Evolutionary conservation across 2,888 invertebrate genomes (phyloP), one percentile per base, ranked within the genome.

Genomic region (Polydrusus pterygomalis): DNA sequence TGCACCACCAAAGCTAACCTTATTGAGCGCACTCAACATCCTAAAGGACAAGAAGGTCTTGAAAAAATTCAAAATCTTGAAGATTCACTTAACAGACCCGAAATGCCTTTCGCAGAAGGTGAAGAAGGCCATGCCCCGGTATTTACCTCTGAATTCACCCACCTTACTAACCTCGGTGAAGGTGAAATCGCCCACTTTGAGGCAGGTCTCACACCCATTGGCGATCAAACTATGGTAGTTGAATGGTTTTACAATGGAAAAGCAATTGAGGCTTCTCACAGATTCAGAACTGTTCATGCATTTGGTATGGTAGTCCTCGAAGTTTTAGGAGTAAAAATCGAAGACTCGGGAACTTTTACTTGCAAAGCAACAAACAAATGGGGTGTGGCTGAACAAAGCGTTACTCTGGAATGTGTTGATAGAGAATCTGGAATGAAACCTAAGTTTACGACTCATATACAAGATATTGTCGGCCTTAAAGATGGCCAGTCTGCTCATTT

Each of bases 111-210:
- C 18, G 89, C 92, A 0, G 93, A 94, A 77, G 91, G 92, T 56
- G 96, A 96, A 79, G 92, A 92, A 79, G 96, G 96, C 10, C 93
- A 95, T 85, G 92, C 97, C 72, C 97, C 97, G 47, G 93, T 94
- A 74, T 97, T 97, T 84, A 96, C 95, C 7, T 95, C 96, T 0
- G 94, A 96, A 85, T 96, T 96, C 87, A 91, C 94, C 81, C 93
- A 96, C 80, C 90, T 97, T 75, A 89, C 91, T 10, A 96, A 96
- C 83, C 90, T 99, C 63, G 94, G 93, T 49, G 99, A 99, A 89
- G 97, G 97, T 73, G 97, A 99, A 88, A 94, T 97, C 81, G 98
- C 98, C 80, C 98, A 99, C 87, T 98, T 98, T 87, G 99, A 99
- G 89, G 98, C 98, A 45, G 96, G 96, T 63, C 91, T 99, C 8